These are phyloP conservation scores for Nasua narica DNA, from an alignment of 2,797 vertebrate species.

Conservation along the genomic window DNA sequence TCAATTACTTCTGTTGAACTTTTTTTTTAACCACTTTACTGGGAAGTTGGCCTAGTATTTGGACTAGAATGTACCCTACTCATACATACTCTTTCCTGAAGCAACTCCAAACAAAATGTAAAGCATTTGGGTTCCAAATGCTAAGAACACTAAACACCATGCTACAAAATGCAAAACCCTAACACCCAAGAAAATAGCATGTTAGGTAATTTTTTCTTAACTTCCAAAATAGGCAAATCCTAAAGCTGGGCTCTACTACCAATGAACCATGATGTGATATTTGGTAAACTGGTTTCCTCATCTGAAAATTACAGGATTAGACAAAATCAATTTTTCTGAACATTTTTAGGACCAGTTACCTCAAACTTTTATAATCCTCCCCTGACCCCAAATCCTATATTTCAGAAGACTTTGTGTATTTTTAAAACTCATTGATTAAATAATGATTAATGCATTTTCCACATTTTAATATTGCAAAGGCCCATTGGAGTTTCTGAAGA, in stretches of 20 bases:
- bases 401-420: not conserved
- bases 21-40: not conserved
- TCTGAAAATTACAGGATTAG: not conserved
- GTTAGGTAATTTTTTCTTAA: not conserved
- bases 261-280: not conserved
- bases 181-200: not conserved
- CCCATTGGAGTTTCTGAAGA: not conserved
- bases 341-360: not conserved
- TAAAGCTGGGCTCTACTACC: not conserved
- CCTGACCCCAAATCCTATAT: not conserved
- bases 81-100: not conserved
- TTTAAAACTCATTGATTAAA: conserved; percentile 7
- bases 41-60: not conserved
- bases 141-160: conserved; percentile 45
- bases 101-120: not conserved
- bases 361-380: not conserved
- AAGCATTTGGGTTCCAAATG: not conserved
- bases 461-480: not conserved
- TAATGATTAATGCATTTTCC: not conserved
- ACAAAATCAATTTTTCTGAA: not conserved
- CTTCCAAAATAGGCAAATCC: not conserved
- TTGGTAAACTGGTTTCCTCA: not conserved
- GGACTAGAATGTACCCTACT: not conserved
- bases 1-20: not conserved
- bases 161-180: not conserved